Percentiles rank a stretch among this genome's conserved stretches.
Evolutionary conservation across 2,797 vertebrate genomes (phyloP).

Genomic region (Hippocampus kuda): DNA sequence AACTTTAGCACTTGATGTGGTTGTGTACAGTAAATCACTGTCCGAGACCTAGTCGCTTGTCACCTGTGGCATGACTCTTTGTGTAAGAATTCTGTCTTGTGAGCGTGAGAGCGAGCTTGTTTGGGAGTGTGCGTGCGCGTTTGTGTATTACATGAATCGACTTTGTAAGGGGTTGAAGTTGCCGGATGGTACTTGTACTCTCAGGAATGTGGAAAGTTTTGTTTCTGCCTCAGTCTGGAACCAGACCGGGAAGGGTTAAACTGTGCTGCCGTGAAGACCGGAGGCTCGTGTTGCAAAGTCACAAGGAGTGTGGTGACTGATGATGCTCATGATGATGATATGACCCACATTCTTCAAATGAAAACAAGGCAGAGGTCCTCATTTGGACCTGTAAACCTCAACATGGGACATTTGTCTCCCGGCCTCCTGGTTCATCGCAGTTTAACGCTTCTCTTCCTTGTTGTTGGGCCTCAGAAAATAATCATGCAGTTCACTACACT

Average conservation of each 20-base stretch:
- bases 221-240: conserved; percentile 65
- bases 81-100: conserved; percentile 49
- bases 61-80: conserved; percentile 53
- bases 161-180: conserved; percentile 62
- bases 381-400: neutral
- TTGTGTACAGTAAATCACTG: conserved; percentile 68
- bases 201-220: conserved; percentile 64
- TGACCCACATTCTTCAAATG: conserved; percentile 22
- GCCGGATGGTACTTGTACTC: conserved; percentile 65
- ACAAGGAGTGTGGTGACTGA: conserved; percentile 14
- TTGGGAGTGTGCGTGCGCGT: conserved; percentile 20
- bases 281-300: conserved; percentile 20
- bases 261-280: conserved; percentile 47
- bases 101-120: conserved; percentile 28
- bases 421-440: conserved; percentile 39
- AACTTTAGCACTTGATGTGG: conserved; percentile 68
- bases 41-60: conserved; percentile 56
- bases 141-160: conserved; percentile 60
- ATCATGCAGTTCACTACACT: conserved; percentile 53
- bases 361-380: neutral
- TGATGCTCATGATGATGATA: conserved; percentile 11
- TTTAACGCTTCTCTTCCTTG: conserved; percentile 44
- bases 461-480: conserved; percentile 46
- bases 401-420: conserved; percentile 10
- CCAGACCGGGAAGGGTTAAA: conserved; percentile 51